Evolutionary conservation across 2,797 vertebrate genomes (phyloP), one percentile per base, ranked within the genome.

Genomic region (Anguilla pacifica): DNA sequence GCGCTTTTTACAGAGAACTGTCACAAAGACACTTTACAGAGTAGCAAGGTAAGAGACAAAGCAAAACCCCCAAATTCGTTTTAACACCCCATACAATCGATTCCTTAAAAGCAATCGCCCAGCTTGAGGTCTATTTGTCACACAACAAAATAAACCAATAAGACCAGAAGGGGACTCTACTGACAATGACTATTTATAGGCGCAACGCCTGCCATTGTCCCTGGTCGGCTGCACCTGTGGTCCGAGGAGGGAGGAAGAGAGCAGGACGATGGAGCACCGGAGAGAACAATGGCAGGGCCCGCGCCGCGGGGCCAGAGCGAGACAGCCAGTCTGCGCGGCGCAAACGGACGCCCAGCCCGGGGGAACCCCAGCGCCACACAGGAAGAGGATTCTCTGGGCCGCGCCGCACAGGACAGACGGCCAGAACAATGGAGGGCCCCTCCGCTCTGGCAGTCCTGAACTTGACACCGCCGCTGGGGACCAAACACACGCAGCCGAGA

Each of bases 211-310:
- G 83, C 95, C 87, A 96, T 96, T 96, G 95, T 96, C 88, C 89
- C 46, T 86, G 87, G 91, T 94, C 91, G 92, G 93, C 93, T 94
- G 94, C 95, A 95, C 94, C 94, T 95, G 95, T 91, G 91, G 91
- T 15, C 35, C 22, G 85, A 64, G 87, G 82, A 89, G 91, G 91
- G 85, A 91, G 83, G 90, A 89, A 91, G 92, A 91, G 94, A 93
- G 93, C 94, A 95, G 89, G 88, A 92, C 88, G 91, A 94, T 92
- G 93, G 92, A 94, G 93, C 91, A 90, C 87, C 86, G 74, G 61
- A 53, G 64, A 93, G 94, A 96, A 97, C 96, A 97, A 96, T 97
- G 90, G 95, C 85, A 92, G 95, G 95, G 93, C 94, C 43, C 93
- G 92, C 93, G 90, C 77, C 86, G 89, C 94, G 95, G 95, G 95